Evolutionary conservation across 1,140 invertebrate species (phyloP).

Genomic region (Chrysomallon squamiferum): DNA sequence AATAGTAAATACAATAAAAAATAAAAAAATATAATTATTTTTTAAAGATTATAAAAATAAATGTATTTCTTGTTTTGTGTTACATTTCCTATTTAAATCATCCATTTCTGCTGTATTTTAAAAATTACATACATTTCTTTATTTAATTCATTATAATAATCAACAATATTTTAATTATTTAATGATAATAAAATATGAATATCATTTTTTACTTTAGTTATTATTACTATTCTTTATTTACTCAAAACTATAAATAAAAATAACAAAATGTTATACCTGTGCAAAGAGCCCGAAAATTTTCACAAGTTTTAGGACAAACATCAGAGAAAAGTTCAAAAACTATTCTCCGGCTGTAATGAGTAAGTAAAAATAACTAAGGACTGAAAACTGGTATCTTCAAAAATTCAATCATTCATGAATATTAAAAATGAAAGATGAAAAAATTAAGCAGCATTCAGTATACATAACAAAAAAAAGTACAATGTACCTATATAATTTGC

Average conservation of each 20-base stretch:
- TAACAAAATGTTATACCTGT: too few relatives aligned
- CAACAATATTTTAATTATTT: too few relatives aligned
- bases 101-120: not conserved
- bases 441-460: not conserved
- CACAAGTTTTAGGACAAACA: slow-evolving; percentile 61
- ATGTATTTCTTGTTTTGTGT: not conserved
- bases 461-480: not conserved
- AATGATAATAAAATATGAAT: too few relatives aligned
- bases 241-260: too few relatives aligned
- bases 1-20: not conserved
- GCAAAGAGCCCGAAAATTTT: slow-evolving; percentile 63
- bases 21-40: not conserved
- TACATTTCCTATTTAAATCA: not conserved
- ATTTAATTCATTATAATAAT: too few relatives aligned
- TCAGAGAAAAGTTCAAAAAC: slow-evolving; percentile 63
- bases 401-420: too few relatives aligned
- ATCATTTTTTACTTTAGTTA: too few relatives aligned
- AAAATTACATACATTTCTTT: too few relatives aligned
- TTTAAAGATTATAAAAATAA: not conserved
- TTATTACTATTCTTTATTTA: too few relatives aligned
- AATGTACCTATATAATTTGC: not conserved
- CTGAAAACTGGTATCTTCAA: not conserved
- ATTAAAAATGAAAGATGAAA: not conserved
- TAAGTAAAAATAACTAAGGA: not conserved
- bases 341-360: slow-evolving; percentile 58